Conservation (phyloP, 2,113 vertebrate species). For the Holacanthus passer region DNA sequence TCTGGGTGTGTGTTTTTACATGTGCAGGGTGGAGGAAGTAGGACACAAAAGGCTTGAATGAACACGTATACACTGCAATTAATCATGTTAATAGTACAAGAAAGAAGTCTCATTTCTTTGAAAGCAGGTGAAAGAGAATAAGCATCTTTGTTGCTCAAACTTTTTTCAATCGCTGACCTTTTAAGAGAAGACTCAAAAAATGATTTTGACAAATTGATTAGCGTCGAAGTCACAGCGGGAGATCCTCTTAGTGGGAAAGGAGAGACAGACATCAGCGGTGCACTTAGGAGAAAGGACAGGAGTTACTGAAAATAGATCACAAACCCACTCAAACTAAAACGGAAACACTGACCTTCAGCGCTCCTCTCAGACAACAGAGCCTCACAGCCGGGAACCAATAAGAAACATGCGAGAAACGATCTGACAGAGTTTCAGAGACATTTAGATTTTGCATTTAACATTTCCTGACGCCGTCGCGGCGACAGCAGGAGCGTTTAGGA, state of each 20-base stretch:
- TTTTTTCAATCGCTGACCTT: slow-evolving; percentile 50
- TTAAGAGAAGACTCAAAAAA: slow-evolving; percentile 19
- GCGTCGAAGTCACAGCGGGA: slow-evolving; percentile 36
- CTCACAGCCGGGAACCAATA: slow-evolving; percentile 20
- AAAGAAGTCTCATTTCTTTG: not conserved
- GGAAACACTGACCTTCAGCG: slow-evolving; percentile 54
- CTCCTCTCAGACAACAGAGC: slow-evolving; percentile 30
- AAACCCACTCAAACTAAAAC: slow-evolving; percentile 25
- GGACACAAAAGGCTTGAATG: not conserved
- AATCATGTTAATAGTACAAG: not conserved
- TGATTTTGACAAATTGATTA: slow-evolving; percentile 57
- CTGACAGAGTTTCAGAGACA: slow-evolving; percentile 31
- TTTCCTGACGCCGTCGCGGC: slow-evolving; percentile 10
- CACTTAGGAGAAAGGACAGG: slow-evolving; percentile 46
- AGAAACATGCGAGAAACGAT: slow-evolving; percentile 16
- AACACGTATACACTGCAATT: not conserved
- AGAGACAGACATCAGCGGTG: not conserved
- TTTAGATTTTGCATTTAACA: slow-evolving; percentile 33
- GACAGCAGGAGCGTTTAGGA: slow-evolving; percentile 27
- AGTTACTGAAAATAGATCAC: slow-evolving; percentile 49
- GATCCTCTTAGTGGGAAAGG: slow-evolving; percentile 19
- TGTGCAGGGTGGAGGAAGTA: slow-evolving; percentile 16
- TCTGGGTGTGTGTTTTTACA: slow-evolving; percentile 15
- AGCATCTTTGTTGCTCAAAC: not conserved
- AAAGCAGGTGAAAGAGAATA: slow-evolving; percentile 1